These are phyloP conservation scores for Drosophila tsacasi DNA, from an alignment of 1,140 invertebrate species.

Conservation along the genomic window DNA sequence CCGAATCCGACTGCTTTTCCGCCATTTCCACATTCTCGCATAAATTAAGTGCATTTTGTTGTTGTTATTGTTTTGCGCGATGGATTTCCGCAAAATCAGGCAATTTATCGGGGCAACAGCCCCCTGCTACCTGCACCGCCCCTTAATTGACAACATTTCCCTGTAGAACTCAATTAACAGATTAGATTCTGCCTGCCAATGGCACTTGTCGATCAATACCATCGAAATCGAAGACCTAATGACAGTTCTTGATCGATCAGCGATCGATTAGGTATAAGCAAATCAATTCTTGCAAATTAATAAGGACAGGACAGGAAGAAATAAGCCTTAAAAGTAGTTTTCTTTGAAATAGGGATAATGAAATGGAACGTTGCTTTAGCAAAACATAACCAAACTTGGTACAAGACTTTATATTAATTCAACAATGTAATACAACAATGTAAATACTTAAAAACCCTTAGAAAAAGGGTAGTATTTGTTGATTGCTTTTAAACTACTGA, in stretches of 20 bases:
- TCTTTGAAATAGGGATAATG: neutral
- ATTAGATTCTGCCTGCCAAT: slow-evolving; percentile 30
- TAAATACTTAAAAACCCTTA: too few relatives aligned
- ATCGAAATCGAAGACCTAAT: slow-evolving; percentile 2
- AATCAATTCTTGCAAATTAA: slow-evolving; percentile 3
- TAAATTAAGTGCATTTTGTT: slow-evolving; percentile 40
- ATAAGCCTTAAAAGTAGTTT: neutral
- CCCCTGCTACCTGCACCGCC: slow-evolving; percentile 20
- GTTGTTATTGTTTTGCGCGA: slow-evolving; percentile 1
- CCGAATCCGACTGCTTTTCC: slow-evolving; percentile 22
- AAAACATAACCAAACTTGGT: neutral
- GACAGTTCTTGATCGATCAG: slow-evolving; percentile 21
- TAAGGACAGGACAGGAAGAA: slow-evolving; percentile 1
- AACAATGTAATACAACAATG: too few relatives aligned
- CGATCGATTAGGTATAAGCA: neutral
- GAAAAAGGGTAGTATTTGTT: too few relatives aligned
- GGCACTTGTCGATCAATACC: slow-evolving; percentile 20
- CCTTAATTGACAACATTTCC: slow-evolving; percentile 40
- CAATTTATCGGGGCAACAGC: slow-evolving; percentile 22
- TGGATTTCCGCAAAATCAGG: slow-evolving; percentile 40
- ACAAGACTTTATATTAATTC: too few relatives aligned
- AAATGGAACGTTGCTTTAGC: neutral
- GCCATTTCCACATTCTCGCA: slow-evolving; percentile 50
- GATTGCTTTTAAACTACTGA: too few relatives aligned
- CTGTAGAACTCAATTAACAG: slow-evolving; percentile 36